Evolutionary conservation across 2,797 vertebrate genomes (phyloP), one percentile per base, ranked within the genome.

Genomic region (Myotis pilosus): DNA sequence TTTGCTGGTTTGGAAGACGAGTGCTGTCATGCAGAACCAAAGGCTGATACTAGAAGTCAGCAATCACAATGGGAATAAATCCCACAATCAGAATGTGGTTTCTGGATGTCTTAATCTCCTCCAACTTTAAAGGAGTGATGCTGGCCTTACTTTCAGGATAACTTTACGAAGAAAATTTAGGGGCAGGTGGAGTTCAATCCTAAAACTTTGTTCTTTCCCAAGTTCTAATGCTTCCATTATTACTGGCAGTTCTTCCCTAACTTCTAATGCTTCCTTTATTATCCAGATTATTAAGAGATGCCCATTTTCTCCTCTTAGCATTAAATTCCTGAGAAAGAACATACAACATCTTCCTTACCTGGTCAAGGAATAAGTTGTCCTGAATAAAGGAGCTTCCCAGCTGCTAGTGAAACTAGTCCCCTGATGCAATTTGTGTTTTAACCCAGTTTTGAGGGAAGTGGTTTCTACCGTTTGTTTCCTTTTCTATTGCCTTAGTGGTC

Each of bases 51-150:
- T 74, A 83, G 85, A 96, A 94, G 88, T 94, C 64, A 94, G 87
- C 79, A 85, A 15, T 94, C 60, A 89, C 85, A 92, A 74, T 80
- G 86, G 92, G 60, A 92, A 80, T 89, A 93, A 94, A 94, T 95
- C 55, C 53, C 78, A 62, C 53, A 80, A 25, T 88, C 60, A 62
- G 60, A 62, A 62, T 91, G 53, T 87, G 71, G 38, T 72, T 91
- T 95, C 69, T 62, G 41, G 94, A 84, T 81, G 53, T 96, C 91
- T 96, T 93, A 71, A 92, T 96, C 72, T 89, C 78, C 57, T 81
- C 38, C 6, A 9, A 55, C 75, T 33, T 92, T 94, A 84, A 75
- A 76, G 68, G 38, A 93, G 47, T 51, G 69, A 72, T 51, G 28
- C 44, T 76, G 71, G 51, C 20, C 36, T 95, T 84, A 89, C 80